These are phyloP conservation scores for Drosophila mayri DNA, from an alignment of 1,140 invertebrate genomes.

Conservation along the genomic window DNA sequence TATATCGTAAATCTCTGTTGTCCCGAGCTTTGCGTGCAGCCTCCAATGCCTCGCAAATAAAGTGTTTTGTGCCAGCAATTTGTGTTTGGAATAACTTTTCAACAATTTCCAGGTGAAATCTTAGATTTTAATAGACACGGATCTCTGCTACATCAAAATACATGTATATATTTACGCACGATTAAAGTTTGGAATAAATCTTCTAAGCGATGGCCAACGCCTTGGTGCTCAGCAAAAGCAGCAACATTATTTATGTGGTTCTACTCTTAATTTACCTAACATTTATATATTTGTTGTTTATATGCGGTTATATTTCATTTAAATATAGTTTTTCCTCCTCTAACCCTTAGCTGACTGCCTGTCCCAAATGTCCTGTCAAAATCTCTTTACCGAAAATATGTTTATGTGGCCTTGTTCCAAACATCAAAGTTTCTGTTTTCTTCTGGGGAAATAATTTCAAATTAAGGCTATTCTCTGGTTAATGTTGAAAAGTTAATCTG, in stretches of 20 bases:
- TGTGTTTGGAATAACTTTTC: constrained; percentile 41
- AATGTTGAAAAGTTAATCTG: constrained; percentile 63
- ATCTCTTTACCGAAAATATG: constrained; percentile 20
- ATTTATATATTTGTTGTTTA: constrained; percentile 28
- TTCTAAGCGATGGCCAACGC: constrained; percentile 22
- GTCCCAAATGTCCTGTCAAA: constrained; percentile 13
- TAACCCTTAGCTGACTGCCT: not conserved
- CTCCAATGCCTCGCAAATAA: constrained; percentile 54
- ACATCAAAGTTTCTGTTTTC: constrained; percentile 6
- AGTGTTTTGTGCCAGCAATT: constrained; percentile 1
- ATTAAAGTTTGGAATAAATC: constrained; percentile 12
- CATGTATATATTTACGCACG: constrained; percentile 12
- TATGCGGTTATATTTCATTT: constrained; percentile 18
- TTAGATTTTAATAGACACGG: constrained; percentile 48
- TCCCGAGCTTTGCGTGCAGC: constrained; percentile 61
- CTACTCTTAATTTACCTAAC: constrained; percentile 26
- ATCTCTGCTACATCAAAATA: constrained; percentile 36
- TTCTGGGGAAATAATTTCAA: constrained; percentile 18
- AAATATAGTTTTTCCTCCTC: not conserved
- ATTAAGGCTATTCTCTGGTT: constrained; percentile 20
- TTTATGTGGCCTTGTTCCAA: not conserved
- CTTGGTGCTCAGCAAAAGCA: constrained; percentile 72
- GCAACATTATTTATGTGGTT: not conserved
- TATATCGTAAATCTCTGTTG: constrained; percentile 15
- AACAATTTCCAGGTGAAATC: constrained; percentile 31